Evolutionary conservation across 2,797 vertebrate species (phyloP).

Genomic region (Chaenodraco wilsoni): DNA sequence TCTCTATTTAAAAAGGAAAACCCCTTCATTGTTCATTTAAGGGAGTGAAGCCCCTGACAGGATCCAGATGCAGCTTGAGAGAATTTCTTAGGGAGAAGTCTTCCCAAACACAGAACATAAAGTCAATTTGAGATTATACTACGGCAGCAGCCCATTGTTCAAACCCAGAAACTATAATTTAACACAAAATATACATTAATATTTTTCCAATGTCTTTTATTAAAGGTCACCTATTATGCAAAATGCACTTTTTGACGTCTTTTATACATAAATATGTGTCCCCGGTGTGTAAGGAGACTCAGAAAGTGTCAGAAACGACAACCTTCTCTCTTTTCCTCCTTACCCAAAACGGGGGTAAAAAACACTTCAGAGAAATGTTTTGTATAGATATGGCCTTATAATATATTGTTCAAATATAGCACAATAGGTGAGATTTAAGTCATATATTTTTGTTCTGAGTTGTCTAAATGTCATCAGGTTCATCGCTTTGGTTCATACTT

Average conservation of each 20-base stretch:
- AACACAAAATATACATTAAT: neutral
- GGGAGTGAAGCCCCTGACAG: constrained; percentile 53
- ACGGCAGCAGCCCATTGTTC: neutral
- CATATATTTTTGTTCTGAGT: neutral
- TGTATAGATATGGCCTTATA: too few species aligned
- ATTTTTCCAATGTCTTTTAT: neutral
- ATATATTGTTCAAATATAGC: too few species aligned
- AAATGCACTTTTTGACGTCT: too few species aligned
- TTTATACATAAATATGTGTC: too few species aligned
- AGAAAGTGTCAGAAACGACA: too few species aligned
- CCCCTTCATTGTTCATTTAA: constrained; percentile 38
- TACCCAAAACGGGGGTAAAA: too few species aligned
- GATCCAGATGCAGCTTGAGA: constrained; percentile 66
- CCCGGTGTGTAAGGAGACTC: too few species aligned
- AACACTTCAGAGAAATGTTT: too few species aligned
- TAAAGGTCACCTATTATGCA: too few species aligned
- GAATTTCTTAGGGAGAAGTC: constrained; percentile 12
- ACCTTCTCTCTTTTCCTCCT: too few species aligned
- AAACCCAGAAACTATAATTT: neutral
- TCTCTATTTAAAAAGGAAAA: constrained; percentile 56
- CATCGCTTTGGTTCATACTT: neutral
- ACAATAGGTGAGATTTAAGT: too few species aligned
- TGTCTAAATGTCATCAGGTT: neutral
- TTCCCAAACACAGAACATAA: constrained; percentile 16
- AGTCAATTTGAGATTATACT: constrained; percentile 17